A percentile compares a stretch with the other conserved stretches of the same genome.
Evolutionary conservation across 2,888 invertebrate species (phyloP).

Genomic region (Drosophila pseudotalamancana): DNA sequence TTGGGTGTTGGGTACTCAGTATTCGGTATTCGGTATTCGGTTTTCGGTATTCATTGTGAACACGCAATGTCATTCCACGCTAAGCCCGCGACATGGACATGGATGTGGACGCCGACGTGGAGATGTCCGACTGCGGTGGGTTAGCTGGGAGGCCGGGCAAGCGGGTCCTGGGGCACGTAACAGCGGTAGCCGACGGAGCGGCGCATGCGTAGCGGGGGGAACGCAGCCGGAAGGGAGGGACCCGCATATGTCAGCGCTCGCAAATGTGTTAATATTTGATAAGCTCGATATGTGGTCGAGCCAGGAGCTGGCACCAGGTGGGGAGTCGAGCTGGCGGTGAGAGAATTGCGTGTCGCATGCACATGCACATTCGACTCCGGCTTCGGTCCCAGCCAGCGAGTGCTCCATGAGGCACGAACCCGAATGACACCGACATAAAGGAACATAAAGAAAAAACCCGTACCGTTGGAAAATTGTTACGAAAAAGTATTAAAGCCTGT

Average conservation of each 20-base stretch:
- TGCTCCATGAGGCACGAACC: constrained; percentile 29
- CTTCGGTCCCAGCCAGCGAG: constrained; percentile 13
- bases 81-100: constrained; percentile 51
- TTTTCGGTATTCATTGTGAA: constrained; percentile 48
- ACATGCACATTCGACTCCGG: constrained; percentile 28
- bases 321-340: constrained; percentile 9
- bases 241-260: constrained; percentile 70
- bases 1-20: constrained; percentile 16
- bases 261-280: constrained; percentile 80
- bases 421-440: constrained; percentile 65
- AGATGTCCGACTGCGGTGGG: constrained; percentile 34
- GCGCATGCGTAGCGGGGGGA: constrained; percentile 50
- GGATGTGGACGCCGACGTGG: constrained; percentile 42
- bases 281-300: constrained; percentile 74
- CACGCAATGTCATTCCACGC: constrained; percentile 75
- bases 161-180: constrained; percentile 61
- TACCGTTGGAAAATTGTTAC: constrained; percentile 67
- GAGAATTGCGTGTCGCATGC: constrained; percentile 59
- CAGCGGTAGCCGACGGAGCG: constrained; percentile 62
- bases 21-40: constrained; percentile 30
- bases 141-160: not conserved
- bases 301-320: constrained; percentile 32
- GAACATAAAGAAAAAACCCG: too few relatives aligned
- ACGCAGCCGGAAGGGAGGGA: not conserved
- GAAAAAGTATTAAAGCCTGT: constrained; percentile 69